Base-by-base conservation (phyloP, 2,888 invertebrate genomes). In the Lingula anatina region DNA sequence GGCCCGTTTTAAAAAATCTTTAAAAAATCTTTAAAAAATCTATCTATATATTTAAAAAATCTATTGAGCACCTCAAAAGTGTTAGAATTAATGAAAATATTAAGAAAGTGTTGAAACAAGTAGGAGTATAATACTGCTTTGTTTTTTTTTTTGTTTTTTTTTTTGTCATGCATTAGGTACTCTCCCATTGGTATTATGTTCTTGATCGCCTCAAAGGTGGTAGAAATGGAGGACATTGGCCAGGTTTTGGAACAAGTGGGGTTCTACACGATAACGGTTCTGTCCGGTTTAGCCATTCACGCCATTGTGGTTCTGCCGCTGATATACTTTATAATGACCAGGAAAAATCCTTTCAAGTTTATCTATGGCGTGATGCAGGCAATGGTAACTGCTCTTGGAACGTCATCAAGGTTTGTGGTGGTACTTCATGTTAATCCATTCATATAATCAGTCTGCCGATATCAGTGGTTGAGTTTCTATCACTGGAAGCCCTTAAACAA, bases 351-450 rank as follows among this genome's bases (percentile, higher is more conserved):
- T 2, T 72, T 72, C 54, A 64, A 54, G 44, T 72, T 66, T 45
- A 68, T 71, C 21, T 64, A 62, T 36, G 71, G 72, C 12, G 68
- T 71, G 25, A 60, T 66, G 3, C 71, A 71, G 46, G 94, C 95
- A 23, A 81, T 94, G 78, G 89, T 91, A 3, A 96, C 95, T 1
- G 95, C 95, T 40, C 96, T 96, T 74, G 95, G 94, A 62, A 96
- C 96, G 26, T 91, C 94, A 26, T 95, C 94, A 35, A 89, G 89
- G 78, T 79, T n/a, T n/a, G n/a, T n/a, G 39, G 44, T 64, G 5
- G 7, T 12, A 49, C 68, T 5, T 42, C 66, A 39, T 60, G n/a
- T n/a, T n/a, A n/a, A n/a, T n/a, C n/a, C n/a, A n/a, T n/a, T n/a
- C n/a, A n/a, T n/a, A n/a, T n/a, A n/a, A n/a, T n/a, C n/a, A n/a